These are phyloP conservation scores for Pangasius larnaudii DNA, from an alignment of 2,797 vertebrate genomes.

Conservation along the genomic window DNA sequence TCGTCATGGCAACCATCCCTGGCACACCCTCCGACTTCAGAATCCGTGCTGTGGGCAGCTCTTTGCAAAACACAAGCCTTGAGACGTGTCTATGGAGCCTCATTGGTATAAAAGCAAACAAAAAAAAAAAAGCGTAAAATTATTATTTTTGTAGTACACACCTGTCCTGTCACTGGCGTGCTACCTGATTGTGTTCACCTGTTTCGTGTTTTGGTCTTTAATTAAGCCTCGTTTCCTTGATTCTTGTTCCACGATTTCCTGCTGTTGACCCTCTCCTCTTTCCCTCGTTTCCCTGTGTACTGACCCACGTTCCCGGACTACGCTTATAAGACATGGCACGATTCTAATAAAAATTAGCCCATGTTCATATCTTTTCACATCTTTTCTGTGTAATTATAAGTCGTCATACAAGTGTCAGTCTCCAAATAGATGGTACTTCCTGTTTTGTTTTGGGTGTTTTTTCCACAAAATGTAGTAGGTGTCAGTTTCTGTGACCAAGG, in stretches of 20 bases:
- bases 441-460: not conserved
- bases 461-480: not conserved
- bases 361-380: not conserved
- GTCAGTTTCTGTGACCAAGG: not conserved
- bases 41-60: not conserved
- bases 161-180: not conserved
- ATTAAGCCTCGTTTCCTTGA: not conserved
- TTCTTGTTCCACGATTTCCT: not conserved
- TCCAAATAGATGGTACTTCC: not conserved
- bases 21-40: not conserved
- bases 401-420: too few relatives aligned
- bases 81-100: not conserved
- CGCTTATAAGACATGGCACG: not conserved
- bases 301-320: not conserved
- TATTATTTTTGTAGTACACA: not conserved
- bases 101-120: not conserved
- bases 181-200: not conserved
- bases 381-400: too few relatives aligned
- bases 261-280: not conserved
- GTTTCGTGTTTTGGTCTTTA: not conserved
- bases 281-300: not conserved
- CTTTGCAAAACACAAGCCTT: not conserved
- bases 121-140: not conserved
- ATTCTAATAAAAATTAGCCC: not conserved
- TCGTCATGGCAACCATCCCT: not conserved